phyloP scores from a whole-genome alignment of 1,140 invertebrate genomes.

The Musca domestica region DNA sequence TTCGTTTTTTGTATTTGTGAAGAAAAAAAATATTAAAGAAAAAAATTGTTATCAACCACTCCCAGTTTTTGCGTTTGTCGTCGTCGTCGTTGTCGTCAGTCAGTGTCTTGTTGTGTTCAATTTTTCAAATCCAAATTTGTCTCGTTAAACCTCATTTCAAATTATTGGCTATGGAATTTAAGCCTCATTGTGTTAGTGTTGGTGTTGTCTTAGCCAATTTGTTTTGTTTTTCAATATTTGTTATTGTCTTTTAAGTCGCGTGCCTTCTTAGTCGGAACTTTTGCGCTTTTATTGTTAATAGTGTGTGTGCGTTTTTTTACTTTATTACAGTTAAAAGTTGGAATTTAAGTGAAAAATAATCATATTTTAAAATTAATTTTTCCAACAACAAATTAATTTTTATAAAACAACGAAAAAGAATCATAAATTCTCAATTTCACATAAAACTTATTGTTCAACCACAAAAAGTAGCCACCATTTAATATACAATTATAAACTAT shows the following conservation, averaged over 20 bases:
- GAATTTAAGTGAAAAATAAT: too few relatives aligned
- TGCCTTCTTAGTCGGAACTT: not conserved
- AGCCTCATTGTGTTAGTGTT: not conserved
- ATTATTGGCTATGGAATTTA: not conserved
- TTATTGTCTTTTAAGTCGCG: slow-evolving; percentile 14
- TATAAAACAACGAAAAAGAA: too few relatives aligned
- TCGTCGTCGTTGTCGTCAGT: too few relatives aligned
- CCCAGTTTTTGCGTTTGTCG: not conserved
- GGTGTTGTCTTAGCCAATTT: too few relatives aligned
- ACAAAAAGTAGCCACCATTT: not conserved
- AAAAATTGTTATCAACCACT: not conserved
- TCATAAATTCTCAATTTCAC: too few relatives aligned
- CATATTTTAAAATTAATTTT: too few relatives aligned
- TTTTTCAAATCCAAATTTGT: not conserved
- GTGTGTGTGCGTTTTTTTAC: not conserved
- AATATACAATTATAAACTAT: not conserved
- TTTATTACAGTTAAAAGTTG: slow-evolving; percentile 4
- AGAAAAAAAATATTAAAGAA: not conserved
- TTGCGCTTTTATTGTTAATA: not conserved
- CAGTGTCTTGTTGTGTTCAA: not conserved
- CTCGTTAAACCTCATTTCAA: not conserved
- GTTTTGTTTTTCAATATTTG: too few relatives aligned
- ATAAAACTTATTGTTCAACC: not conserved
- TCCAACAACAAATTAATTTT: too few relatives aligned
- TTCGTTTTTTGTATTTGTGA: slow-evolving; percentile 6